These are phyloP conservation scores for Mastomys coucha DNA, from an alignment of 2,113 vertebrate species.

Conservation along the genomic window DNA sequence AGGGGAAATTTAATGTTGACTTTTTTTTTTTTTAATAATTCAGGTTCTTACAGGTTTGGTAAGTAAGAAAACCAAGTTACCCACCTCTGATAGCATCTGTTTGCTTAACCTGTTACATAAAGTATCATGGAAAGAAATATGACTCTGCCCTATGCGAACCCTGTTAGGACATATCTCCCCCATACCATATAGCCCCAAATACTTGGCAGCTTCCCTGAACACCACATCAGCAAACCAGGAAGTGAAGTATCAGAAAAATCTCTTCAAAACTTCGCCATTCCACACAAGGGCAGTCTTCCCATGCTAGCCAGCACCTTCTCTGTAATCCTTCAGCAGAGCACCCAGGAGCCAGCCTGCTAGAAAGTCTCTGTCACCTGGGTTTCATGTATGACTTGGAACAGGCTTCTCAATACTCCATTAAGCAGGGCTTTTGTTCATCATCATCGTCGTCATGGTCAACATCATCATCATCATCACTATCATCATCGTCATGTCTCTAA, in stretches of 20 bases:
- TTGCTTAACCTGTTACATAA: constrained; percentile 16
- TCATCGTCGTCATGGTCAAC: not conserved
- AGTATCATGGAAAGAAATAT: not conserved
- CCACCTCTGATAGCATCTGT: constrained; percentile 33
- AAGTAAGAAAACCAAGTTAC: not conserved
- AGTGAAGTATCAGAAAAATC: not conserved
- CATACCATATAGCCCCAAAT: not conserved
- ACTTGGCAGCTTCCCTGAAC: not conserved
- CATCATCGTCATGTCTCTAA: not conserved
- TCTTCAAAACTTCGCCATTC: not conserved
- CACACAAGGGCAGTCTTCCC: not conserved
- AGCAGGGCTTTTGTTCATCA: not conserved
- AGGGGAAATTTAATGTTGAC: not conserved
- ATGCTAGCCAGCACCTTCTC: not conserved
- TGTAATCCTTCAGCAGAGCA: not conserved
- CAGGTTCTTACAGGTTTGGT: not conserved
- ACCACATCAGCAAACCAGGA: not conserved
- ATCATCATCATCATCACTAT: too few species aligned
- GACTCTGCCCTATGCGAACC: not conserved
- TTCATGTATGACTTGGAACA: not conserved
- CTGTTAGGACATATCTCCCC: not conserved
- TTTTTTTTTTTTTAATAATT: not conserved
- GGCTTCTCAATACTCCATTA: not conserved
- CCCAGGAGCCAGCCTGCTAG: not conserved
- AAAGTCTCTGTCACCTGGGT: not conserved